Evolutionary conservation across 2,888 invertebrate genomes (phyloP), one percentile per base, ranked within the genome.

Genomic region (Cephus nigrinus): DNA sequence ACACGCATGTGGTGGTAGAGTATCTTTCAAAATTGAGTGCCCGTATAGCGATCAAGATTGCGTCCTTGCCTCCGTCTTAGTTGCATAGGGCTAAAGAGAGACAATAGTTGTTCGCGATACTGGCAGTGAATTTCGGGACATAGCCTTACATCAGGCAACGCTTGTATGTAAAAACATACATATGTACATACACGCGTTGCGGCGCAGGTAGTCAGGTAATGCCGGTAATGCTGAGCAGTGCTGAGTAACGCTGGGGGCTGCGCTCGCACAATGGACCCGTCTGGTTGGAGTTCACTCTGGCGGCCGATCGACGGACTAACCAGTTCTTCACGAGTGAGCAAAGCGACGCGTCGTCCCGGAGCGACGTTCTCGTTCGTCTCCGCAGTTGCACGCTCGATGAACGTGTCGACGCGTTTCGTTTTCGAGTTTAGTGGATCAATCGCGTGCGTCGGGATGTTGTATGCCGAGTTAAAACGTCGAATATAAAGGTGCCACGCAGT

Each of bases 251-350:
- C 75, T 32, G 77, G 76, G 71, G 71, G 72, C 75, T 78, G 77
- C 78, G 78, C 79, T 76, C 79, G 81, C 78, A 84, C 84, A 83
- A 84, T 83, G 84, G 84, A 84, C 80, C 84, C 69, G 69, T 11
- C 36, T 69, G 75, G 55, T 30, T 84, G 77, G 84, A 78, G 85
- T 80, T 86, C 84, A 74, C 86, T 83, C 88, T 88, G 77, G 84
- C 81, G 88, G 86, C 81, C 82, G 79, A 82, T 83, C 82, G 79
- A 76, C 76, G 82, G 73, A 88, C 83, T 84, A 88, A 81, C 78
- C 83, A 82, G 83, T 84, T 80, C 78, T 83, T 74, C 78, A 79
- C 80, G 78, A 79, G 81, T 79, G 79, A 79, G 78, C 80, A 81
- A 79, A 80, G 75, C 79, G 82, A 77, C 74, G 77, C 76, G 78